Conservation (phyloP, 2,888 invertebrate species). For the Dicycla oo region DNA sequence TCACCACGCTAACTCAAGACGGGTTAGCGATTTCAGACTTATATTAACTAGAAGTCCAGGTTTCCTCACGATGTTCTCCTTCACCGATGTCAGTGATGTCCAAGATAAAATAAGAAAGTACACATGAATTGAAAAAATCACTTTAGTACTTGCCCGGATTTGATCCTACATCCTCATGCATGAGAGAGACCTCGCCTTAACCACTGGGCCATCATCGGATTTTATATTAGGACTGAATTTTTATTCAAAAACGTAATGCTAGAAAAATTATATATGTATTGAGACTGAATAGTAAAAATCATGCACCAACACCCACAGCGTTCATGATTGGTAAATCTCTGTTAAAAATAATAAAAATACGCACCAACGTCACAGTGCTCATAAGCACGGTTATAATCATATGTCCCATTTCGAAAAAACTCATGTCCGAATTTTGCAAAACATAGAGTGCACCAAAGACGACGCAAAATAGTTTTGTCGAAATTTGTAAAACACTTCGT, state of each 20-base stretch:
- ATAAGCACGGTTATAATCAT: conserved; percentile 13
- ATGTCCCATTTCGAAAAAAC: conserved; percentile 41
- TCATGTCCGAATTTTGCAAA: background rate
- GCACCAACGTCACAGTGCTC: background rate
- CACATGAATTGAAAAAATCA: too few relatives aligned
- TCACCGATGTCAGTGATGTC: too few relatives aligned
- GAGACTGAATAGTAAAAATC: background rate
- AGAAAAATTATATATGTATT: background rate
- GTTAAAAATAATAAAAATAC: conserved; percentile 13
- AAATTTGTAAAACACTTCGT: background rate
- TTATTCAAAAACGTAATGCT: background rate
- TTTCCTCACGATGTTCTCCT: too few relatives aligned
- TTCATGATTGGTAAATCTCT: background rate
- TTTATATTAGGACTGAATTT: background rate
- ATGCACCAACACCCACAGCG: background rate
- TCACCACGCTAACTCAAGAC: too few relatives aligned
- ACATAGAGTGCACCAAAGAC: background rate
- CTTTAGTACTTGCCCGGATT: too few relatives aligned
- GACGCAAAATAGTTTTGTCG: background rate
- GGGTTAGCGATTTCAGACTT: too few relatives aligned
- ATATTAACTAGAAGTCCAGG: too few relatives aligned
- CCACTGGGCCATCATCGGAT: too few relatives aligned
- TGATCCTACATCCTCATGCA: too few relatives aligned
- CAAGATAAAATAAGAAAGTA: too few relatives aligned
- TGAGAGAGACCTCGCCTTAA: too few relatives aligned